These are phyloP conservation scores for Himalopsyche anomala DNA, from an alignment of 2,888 invertebrate species.

Conservation along the genomic window DNA sequence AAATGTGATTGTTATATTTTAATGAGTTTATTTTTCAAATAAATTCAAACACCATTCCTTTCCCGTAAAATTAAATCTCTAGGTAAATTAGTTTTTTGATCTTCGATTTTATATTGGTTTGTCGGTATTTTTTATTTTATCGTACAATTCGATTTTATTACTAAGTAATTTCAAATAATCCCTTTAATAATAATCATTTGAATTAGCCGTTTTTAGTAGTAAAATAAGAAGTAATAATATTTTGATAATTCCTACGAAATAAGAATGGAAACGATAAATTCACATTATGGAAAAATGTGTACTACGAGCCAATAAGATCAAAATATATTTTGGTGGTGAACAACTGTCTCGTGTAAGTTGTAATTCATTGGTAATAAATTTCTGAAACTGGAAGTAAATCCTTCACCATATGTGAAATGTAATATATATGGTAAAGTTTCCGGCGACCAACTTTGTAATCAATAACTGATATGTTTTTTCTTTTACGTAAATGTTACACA, in stretches of 20 bases:
- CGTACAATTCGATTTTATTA: too few relatives aligned
- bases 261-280: not conserved
- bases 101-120: too few relatives aligned
- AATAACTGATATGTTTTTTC: constrained; percentile 54
- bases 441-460: constrained; percentile 54
- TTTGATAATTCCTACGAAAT: not conserved
- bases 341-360: constrained; percentile 39
- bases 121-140: too few relatives aligned
- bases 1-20: too few relatives aligned
- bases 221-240: not conserved
- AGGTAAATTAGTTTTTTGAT: too few relatives aligned
- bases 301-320: constrained; percentile 22
- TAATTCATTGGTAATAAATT: constrained; percentile 51
- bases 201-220: too few relatives aligned
- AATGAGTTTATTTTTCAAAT: too few relatives aligned
- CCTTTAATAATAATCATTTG: too few relatives aligned
- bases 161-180: too few relatives aligned
- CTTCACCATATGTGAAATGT: constrained; percentile 56
- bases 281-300: constrained; percentile 10
- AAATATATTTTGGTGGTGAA: constrained; percentile 23
- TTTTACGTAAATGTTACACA: constrained; percentile 36
- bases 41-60: too few relatives aligned
- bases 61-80: too few relatives aligned
- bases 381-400: constrained; percentile 52
- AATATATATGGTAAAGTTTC: constrained; percentile 57